Evolutionary conservation across 2,797 vertebrate genomes (phyloP), one percentile per base, ranked within the genome.

Genomic region (Nothura maculosa): DNA sequence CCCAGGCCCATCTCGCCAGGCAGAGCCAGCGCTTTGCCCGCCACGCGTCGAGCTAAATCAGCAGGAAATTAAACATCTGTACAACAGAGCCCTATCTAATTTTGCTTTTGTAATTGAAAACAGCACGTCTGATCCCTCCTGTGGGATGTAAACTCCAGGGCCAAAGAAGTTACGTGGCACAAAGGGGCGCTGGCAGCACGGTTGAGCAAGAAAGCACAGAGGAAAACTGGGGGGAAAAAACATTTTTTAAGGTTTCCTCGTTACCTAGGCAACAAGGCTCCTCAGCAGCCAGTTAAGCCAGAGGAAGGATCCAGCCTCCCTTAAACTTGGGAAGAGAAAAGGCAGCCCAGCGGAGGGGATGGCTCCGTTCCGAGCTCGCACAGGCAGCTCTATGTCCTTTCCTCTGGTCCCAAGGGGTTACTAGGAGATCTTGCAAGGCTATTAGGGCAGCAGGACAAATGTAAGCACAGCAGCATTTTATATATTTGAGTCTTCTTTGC

Each of bases 181-280:
- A 8, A 83, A 83, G n/a, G 4, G 12, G 15, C 67, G 74, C 34
- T 70, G 34, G 52, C 64, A 48, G 22, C 40, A 80, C 34, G 0
- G 8, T 20, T 16, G 66, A 86, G 75, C 18, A 21, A 80, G 67
- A 80, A 85, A 75, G n/a, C 5, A 57, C 7, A 57, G 27, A 54
- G 24, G 8, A 55, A 74, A 9, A 34, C 22, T 9, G 10, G 25
- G 15, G 25, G 3, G 58, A 19, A 15, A 10, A 14, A 6, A 9
- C 6, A 10, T 28, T 16, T 18, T n/a, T 0, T 5, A 1, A 55
- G 12, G 15, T 88, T 93, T 92, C 81, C 18, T 32, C 1, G 47
- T 81, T 70, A 55, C 69, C 74, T 30, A 84, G 86, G 67, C 66
- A 93, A 83, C 61, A 54, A 47, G 18, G 15, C n/a, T 47, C 52